phyloP scores from a whole-genome alignment of 2,113 vertebrate species.

The Paramormyrops kingsleyae region DNA sequence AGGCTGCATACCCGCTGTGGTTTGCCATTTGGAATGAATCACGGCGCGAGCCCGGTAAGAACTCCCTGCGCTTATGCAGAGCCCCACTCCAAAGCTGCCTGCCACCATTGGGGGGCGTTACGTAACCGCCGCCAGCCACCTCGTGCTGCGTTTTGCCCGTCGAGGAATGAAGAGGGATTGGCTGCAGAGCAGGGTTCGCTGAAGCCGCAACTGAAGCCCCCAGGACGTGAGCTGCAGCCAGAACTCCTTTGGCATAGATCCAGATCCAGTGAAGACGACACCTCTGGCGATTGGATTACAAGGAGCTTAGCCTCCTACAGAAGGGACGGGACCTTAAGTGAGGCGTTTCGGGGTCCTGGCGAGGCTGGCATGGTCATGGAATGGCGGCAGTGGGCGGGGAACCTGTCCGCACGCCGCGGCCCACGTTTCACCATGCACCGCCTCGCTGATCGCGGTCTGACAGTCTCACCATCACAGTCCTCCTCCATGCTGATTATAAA shows the following conservation, averaged over 20 bases:
- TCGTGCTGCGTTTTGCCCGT: neutral
- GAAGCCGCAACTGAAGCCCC: neutral
- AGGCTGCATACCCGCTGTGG: neutral
- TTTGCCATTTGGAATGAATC: neutral
- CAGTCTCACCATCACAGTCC: neutral
- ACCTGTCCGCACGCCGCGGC: neutral
- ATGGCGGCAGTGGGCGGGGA: neutral
- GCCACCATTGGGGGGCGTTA: neutral
- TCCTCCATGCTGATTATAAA: neutral
- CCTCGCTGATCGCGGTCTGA: neutral
- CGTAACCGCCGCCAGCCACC: neutral
- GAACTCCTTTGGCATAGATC: neutral
- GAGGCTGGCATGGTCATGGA: neutral
- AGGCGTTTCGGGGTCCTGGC: neutral
- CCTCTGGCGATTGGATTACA: neutral
- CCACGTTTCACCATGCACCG: neutral
- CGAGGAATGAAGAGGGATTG: conserved; percentile 20
- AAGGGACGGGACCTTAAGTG: neutral
- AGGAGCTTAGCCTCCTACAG: neutral
- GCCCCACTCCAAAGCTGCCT: neutral
- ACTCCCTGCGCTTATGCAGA: neutral
- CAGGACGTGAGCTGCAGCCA: neutral
- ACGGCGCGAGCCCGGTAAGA: neutral
- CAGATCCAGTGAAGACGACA: neutral
- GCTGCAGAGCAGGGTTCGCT: conserved; percentile 11